Conservation (phyloP, 2,113 vertebrate species). For the Nycticorax nycticorax region DNA sequence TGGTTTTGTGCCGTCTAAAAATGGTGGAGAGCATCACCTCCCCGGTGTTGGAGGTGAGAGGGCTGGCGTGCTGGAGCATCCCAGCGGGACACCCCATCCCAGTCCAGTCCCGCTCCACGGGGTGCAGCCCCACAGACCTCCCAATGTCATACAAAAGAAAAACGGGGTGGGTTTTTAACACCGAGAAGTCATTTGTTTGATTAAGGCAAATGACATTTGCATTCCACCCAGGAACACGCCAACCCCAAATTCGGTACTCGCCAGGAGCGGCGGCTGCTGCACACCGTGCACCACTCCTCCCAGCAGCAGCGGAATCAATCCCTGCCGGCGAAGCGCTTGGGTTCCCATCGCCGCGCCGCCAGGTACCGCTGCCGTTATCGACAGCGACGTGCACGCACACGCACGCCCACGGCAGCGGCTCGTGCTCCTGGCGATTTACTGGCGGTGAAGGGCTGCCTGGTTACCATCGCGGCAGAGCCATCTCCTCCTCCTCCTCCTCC, state of each 20-base stretch:
- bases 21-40: neutral
- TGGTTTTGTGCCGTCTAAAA: neutral
- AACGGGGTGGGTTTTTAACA: fast-evolving
- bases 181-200: fast-evolving
- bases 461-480: constrained; percentile 64
- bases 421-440: neutral
- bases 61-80: neutral
- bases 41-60: fast-evolving
- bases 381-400: neutral
- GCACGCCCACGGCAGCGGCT: constrained; percentile 19
- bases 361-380: neutral
- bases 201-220: fast-evolving
- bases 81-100: fast-evolving
- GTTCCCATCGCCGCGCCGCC: neutral
- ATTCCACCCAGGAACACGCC: fast-evolving
- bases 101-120: fast-evolving
- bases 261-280: neutral
- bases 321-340: neutral
- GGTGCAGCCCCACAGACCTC: neutral
- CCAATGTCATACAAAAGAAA: fast-evolving
- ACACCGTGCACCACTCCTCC: fast-evolving
- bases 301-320: neutral
- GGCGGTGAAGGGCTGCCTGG: constrained; percentile 66
- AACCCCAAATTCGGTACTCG: fast-evolving
- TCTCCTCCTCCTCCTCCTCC: constrained; percentile 67